Evolutionary conservation across 2,888 invertebrate genomes (phyloP).

Genomic region (Cancer borealis): DNA sequence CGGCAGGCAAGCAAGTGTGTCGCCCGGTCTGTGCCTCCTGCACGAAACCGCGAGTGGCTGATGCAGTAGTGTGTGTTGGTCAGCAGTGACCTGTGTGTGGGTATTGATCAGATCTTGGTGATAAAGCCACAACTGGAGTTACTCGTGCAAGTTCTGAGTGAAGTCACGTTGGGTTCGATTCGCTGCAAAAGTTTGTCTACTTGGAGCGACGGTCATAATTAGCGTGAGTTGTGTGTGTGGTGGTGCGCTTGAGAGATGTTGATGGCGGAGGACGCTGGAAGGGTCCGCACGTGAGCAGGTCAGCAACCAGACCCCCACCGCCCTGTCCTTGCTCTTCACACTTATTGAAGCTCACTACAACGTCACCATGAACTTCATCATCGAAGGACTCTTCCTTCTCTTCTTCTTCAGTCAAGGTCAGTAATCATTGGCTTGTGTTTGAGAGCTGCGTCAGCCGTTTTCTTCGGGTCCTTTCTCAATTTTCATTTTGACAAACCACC

Average conservation of each 20-base stretch:
- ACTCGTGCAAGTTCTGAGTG: conserved; percentile 34
- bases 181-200: conserved; percentile 21
- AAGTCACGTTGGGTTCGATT: conserved; percentile 4
- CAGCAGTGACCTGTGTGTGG: conserved; percentile 29
- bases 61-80: conserved; percentile 24
- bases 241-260: conserved; percentile 31
- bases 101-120: conserved; percentile 23
- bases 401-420: conserved; percentile 62
- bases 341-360: neutral
- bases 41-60: conserved; percentile 18
- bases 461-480: neutral
- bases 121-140: conserved; percentile 37
- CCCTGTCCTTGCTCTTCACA: neutral
- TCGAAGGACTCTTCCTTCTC: conserved; percentile 30
- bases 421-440: neutral
- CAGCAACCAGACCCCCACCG: conserved; percentile 11
- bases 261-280: conserved; percentile 10
- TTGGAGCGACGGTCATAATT: conserved; percentile 24
- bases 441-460: neutral
- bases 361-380: conserved; percentile 48
- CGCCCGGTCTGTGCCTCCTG: neutral
- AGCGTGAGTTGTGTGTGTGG: conserved; percentile 28
- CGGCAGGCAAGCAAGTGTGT: neutral
- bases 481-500: neutral
- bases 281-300: conserved; percentile 40